Percentiles rank a stretch among this genome's conserved stretches.
These are phyloP conservation scores for Muricea muricata DNA, from an alignment of 92 coral and sea anemone genomes.

Conservation along the genomic window DNA sequence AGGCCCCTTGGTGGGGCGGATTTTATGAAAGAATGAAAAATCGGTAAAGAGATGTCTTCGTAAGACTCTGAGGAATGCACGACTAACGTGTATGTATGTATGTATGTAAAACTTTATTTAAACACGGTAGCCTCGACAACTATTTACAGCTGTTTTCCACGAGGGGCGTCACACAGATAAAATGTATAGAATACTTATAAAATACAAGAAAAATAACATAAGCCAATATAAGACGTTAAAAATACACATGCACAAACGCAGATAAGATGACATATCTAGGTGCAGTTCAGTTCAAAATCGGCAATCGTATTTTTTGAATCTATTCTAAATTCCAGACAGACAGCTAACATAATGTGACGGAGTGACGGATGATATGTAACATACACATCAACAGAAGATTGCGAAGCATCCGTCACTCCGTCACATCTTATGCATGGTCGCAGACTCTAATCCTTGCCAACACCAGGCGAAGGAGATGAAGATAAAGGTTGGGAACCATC, in stretches of 20 bases:
- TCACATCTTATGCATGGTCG: background rate
- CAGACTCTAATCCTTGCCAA: background rate
- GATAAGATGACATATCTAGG: too few species aligned
- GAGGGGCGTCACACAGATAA: too few species aligned
- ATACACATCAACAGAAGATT: slow-evolving; percentile 17
- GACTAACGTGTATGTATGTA: background rate
- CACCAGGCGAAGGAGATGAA: background rate
- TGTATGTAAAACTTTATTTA: too few species aligned
- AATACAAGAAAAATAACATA: too few species aligned
- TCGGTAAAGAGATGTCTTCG: slow-evolving; percentile 8
- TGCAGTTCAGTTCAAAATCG: background rate
- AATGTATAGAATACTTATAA: too few species aligned
- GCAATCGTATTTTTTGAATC: background rate
- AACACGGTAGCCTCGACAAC: too few species aligned
- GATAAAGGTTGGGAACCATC: background rate
- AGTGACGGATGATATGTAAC: background rate
- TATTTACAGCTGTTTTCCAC: too few species aligned
- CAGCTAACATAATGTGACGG: too few species aligned
- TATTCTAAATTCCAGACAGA: background rate
- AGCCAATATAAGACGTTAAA: too few species aligned
- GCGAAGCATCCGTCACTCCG: background rate
- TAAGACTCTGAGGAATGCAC: background rate
- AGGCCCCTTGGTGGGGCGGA: too few species aligned
- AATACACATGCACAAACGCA: too few species aligned
- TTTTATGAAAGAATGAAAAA: too few species aligned